Evolutionary conservation across 2,888 invertebrate species (phyloP), one percentile per base, ranked within the genome.

Genomic region (Alcis repandata): DNA sequence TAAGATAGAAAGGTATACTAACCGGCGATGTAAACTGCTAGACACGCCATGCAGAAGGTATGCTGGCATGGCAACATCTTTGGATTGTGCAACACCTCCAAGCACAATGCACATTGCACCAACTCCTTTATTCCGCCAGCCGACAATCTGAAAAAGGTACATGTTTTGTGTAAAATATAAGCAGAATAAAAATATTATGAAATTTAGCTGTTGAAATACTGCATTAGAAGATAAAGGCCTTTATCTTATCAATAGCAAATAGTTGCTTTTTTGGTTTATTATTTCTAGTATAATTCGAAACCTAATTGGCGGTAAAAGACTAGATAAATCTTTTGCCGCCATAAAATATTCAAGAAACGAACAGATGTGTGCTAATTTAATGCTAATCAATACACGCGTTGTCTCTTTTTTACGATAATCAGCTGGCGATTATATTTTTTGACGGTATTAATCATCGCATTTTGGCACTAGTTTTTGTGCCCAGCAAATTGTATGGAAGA

Each of bases 31-130:
- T 94, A 93, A 49, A 90, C 91, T 67, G 93, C 90, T 32, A 96
- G 85, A 73, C 96, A 96, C 1, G 90, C 85, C 62, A 93, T 83
- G 68, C 96, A 96, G 81, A 95, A 96, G 0, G 95, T 95, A 77
- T 96, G 96, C 73, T 95, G 95, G 74, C 96, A 96, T 0, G 94
- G 94, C 72, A 96, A 83, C 95, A 95, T 95, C 80, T 94, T 94
- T 0, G 95, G 94, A 46, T 94, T 91, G 70, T 89, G 87, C 7
- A 95, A 84, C 27, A 93, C 88, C 70, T 95, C 94, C 67, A 94
- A 80, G 65, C 95, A 95, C 36, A 95, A 84, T 1, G 94, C 90
- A 74, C 95, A 95, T 84, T 95, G 94, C 15, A 95, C 90, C 62
- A 95, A 77, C 64, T 95, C 95, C 76, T 94, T 94, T 54, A 95